A percentile compares a stretch with the other conserved stretches of the same genome.
Conservation (phyloP, 2,888 invertebrate genomes). For the Agrotis clavis region DNA sequence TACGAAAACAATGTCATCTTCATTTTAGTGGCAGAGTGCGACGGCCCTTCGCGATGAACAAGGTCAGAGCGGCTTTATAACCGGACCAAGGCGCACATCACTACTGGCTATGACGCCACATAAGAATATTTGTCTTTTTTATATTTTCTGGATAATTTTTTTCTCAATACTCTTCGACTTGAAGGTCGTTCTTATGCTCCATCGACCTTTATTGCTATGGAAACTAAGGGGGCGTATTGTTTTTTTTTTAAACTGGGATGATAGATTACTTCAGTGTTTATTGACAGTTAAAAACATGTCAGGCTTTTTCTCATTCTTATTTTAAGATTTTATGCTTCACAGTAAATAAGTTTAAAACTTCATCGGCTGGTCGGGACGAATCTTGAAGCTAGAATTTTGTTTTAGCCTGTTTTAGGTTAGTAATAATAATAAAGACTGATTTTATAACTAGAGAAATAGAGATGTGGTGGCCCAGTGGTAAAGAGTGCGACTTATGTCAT, state of each 20-base stretch:
- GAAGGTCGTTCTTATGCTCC: conserved; percentile 22
- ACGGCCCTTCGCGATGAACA: conserved; percentile 64
- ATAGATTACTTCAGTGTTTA: conserved; percentile 19
- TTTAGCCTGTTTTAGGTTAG: too few relatives aligned
- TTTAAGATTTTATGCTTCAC: too few relatives aligned
- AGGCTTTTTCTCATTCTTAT: not conserved
- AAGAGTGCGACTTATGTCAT: too few relatives aligned
- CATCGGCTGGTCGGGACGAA: too few relatives aligned
- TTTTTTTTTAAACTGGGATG: conserved; percentile 12
- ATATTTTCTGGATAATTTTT: conserved; percentile 48
- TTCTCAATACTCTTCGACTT: conserved; percentile 8
- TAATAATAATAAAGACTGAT: too few relatives aligned
- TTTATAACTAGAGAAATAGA: too few relatives aligned
- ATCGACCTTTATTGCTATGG: conserved; percentile 25
- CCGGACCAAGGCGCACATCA: conserved; percentile 62
- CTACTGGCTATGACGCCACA: conserved; percentile 33
- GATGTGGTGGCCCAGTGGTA: too few relatives aligned
- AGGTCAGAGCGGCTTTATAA: conserved; percentile 61
- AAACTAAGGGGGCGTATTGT: conserved; percentile 23
- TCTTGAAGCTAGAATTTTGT: too few relatives aligned
- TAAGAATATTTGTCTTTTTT: conserved; percentile 48
- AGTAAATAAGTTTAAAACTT: too few relatives aligned
- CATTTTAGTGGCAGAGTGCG: conserved; percentile 64
- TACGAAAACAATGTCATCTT: conserved; percentile 46
- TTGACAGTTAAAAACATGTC: conserved; percentile 2